Evolutionary conservation across 2,797 vertebrate species (phyloP), one percentile per base, ranked within the genome.

Genomic region (Chromobotia macracanthus): DNA sequence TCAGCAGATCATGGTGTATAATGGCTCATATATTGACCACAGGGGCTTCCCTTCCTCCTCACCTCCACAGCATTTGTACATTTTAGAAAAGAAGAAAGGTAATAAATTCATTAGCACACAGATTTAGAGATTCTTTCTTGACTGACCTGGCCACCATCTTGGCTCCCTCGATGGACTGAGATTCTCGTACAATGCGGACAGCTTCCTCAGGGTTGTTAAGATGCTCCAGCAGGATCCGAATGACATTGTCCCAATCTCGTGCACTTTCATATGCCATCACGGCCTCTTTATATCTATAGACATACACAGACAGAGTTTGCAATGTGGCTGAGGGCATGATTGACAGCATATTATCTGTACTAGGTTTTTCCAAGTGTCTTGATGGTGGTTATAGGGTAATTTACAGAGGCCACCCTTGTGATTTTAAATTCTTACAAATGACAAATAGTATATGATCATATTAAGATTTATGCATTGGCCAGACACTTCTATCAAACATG

Each of bases 81-180:
- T 58, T 58, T 23, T 7, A 60, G 5, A 28, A 60, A 28, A 50
- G 15, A 16, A 16, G 48, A 50, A 61, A 31, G 19, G 1, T 19
- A 38, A 38, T 38, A 7, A 38, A 31, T 31, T 38, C 8, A 38
- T 38, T 7, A 21, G 7, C 51, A 55, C n/a, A 60, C 19, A 1
- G 23, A 58, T 25, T 15, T 13, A n/a, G 23, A 16, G 58, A 31
- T 61, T 23, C 18, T 21, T 19, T 10, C 38, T 58, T 38, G 28
- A 69, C 76, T 84, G 87, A 99, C 97, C 97, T 97, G 89, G 97
- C 97, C 3, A 99, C 97, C 97, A 97, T 98, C 90, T 99, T 99
- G 82, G 97, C 97, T 87, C 97, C 98, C 0, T 99, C 97, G 21
- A 98, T 93, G 87, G 96, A 98, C 87, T 97, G 96, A 1, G 95